Conservation (phyloP, 2,888 invertebrate genomes). For the Tipula unca region DNA sequence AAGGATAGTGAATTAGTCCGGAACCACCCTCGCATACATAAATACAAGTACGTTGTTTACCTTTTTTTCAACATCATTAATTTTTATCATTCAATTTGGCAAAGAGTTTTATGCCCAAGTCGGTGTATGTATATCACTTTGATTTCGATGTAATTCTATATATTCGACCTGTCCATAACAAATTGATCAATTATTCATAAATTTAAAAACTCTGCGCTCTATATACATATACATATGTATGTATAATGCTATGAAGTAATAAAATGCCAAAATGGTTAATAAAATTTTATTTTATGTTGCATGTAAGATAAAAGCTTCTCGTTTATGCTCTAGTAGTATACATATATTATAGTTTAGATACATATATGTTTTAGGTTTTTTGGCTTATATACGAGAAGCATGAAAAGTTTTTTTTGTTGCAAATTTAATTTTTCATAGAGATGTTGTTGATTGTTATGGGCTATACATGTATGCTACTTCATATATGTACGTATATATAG, state of each 20-base stretch:
- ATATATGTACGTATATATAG: too few species aligned
- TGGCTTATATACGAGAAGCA: background rate
- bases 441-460: background rate
- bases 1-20: background rate
- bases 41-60: background rate
- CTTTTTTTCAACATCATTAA: constrained; percentile 1
- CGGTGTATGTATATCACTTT: background rate
- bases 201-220: background rate
- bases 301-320: background rate
- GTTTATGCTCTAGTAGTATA: too few species aligned
- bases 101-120: background rate
- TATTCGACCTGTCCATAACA: background rate
- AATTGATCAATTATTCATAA: background rate
- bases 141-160: background rate
- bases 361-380: background rate
- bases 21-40: background rate
- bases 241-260: background rate
- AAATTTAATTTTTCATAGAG: background rate
- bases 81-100: background rate
- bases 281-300: background rate
- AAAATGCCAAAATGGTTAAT: background rate
- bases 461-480: background rate
- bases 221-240: background rate
- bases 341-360: background rate
- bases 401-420: background rate